Conservation (phyloP, 2,888 invertebrate genomes). For the Pantelozetes paolii region DNA sequence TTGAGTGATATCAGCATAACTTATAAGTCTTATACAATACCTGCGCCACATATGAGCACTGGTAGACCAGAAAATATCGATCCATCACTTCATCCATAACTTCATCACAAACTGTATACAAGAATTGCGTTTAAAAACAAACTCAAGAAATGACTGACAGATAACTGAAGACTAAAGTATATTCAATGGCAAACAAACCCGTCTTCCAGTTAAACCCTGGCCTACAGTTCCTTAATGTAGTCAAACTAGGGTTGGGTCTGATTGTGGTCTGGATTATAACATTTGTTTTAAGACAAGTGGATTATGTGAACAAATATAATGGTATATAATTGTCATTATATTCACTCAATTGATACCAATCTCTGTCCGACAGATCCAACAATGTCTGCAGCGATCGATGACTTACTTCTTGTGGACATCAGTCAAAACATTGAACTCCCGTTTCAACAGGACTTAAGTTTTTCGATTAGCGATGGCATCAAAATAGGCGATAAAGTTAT, state of each 20-base stretch:
- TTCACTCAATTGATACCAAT: background rate
- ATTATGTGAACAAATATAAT: slow-evolving; percentile 4
- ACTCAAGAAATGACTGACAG: too few relatives aligned
- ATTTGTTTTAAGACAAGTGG: background rate
- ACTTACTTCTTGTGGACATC: background rate
- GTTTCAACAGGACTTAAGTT: slow-evolving; percentile 16
- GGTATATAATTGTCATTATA: background rate
- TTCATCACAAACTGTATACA: too few relatives aligned
- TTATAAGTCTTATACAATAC: too few relatives aligned
- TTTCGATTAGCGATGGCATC: slow-evolving; percentile 35
- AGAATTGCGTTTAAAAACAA: too few relatives aligned
- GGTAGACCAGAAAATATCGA: too few relatives aligned
- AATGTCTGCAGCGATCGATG: background rate
- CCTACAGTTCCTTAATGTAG: background rate
- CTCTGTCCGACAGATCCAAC: background rate
- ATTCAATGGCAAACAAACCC: slow-evolving; percentile 59
- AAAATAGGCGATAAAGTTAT: slow-evolving; percentile 50
- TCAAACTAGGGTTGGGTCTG: background rate
- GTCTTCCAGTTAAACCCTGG: background rate
- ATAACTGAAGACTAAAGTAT: too few relatives aligned
- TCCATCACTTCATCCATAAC: too few relatives aligned
- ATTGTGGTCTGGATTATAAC: slow-evolving; percentile 15
- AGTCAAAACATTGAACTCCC: slow-evolving; percentile 11
- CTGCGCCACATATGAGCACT: too few relatives aligned
- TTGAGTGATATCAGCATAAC: too few relatives aligned